Evolutionary conservation across 2,888 invertebrate genomes (phyloP).

Genomic region (Tenthredo distinguenda): DNA sequence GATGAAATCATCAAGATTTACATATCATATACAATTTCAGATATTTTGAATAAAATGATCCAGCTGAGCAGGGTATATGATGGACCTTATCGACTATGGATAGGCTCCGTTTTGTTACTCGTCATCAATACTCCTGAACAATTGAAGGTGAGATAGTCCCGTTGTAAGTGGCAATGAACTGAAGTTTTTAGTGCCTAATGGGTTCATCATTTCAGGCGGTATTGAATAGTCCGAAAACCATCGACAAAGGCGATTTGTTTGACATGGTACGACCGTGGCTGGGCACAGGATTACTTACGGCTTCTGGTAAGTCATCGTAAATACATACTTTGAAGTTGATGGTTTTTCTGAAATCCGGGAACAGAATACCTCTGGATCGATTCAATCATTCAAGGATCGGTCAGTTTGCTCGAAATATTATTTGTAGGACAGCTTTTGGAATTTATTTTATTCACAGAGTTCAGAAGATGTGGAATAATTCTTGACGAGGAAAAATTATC

Average conservation of each 20-base stretch:
- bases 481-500: too few species aligned
- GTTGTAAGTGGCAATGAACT: not conserved
- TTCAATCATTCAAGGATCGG: too few species aligned
- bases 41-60: conserved; percentile 61
- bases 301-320: conserved; percentile 61
- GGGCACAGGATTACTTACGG: conserved; percentile 66
- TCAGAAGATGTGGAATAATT: too few species aligned
- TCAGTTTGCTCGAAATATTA: too few species aligned
- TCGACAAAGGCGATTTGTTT: conserved; percentile 64
- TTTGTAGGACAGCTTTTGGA: too few species aligned
- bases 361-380: too few species aligned
- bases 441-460: too few species aligned
- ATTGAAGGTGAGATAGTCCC: conserved; percentile 60
- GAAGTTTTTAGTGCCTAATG: not conserved
- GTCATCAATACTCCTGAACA: conserved; percentile 63
- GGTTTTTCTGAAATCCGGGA: not conserved
- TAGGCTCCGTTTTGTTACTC: conserved; percentile 61
- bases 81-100: conserved; percentile 63
- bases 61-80: conserved; percentile 59
- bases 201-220: conserved; percentile 58
- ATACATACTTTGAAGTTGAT: not conserved
- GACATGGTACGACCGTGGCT: conserved; percentile 63
- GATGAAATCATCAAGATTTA: not conserved
- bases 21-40: conserved; percentile 55
- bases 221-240: conserved; percentile 62